Percentiles rank a stretch among this genome's conserved stretches.
phyloP scores from a whole-genome alignment of 2,113 vertebrate species.

The Heterocephalus glaber region DNA sequence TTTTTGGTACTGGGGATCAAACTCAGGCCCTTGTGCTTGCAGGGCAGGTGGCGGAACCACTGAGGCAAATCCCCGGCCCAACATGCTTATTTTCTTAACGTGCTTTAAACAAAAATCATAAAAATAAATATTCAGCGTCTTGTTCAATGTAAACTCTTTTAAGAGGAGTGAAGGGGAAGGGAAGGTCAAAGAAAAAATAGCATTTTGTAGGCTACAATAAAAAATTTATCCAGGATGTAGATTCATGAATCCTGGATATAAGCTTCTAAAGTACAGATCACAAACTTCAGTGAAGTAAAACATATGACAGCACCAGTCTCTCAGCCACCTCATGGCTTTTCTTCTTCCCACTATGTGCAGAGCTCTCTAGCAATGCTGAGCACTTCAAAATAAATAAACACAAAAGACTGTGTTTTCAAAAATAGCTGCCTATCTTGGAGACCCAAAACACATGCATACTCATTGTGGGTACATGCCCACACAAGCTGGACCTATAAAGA shows the following conservation, averaged over 20 bases:
- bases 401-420: conserved; percentile 53
- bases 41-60: no score
- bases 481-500: conserved; percentile 47
- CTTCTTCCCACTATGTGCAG: neutral
- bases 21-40: no score
- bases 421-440: conserved; percentile 61
- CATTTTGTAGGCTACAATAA: conserved; percentile 31
- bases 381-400: conserved; percentile 50
- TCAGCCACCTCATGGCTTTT: neutral
- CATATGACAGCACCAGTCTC: neutral
- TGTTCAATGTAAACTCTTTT: neutral
- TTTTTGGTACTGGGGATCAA: no score
- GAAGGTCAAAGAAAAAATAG: neutral
- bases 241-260: neutral
- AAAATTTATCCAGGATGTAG: neutral
- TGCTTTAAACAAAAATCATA: conserved; percentile 47
- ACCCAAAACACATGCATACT: conserved; percentile 49
- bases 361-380: neutral
- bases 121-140: conserved; percentile 50
- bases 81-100: conserved; percentile 72
- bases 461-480: conserved; percentile 43
- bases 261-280: neutral
- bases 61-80: no score
- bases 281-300: neutral
- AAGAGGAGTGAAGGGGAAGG: neutral